Conservation (phyloP, 2,888 invertebrate genomes). For the Tipula lateralis region DNA sequence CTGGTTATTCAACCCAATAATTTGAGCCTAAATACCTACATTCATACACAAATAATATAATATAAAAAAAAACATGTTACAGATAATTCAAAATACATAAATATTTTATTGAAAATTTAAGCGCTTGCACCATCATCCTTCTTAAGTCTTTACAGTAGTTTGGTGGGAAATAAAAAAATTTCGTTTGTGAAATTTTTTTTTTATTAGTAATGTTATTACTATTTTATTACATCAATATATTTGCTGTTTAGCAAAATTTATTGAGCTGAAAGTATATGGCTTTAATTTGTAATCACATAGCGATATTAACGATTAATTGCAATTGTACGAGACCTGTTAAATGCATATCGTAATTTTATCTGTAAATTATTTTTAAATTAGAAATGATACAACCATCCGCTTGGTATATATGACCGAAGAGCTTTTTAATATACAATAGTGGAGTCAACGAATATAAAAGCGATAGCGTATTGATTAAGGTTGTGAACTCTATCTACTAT, state of each 20-base stretch:
- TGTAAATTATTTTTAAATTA: neutral
- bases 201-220: neutral
- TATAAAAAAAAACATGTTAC: neutral
- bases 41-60: neutral
- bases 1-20: neutral
- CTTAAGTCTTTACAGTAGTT: neutral
- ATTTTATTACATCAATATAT: neutral
- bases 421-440: too few relatives aligned
- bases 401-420: too few relatives aligned
- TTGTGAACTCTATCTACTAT: too few relatives aligned
- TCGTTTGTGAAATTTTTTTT: neutral
- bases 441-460: too few relatives aligned
- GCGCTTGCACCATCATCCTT: neutral
- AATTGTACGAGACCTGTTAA: neutral
- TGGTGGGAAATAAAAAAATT: neutral
- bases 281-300: neutral
- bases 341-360: neutral
- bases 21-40: neutral
- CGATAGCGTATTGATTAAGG: too few relatives aligned
- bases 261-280: neutral
- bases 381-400: too few relatives aligned
- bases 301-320: neutral
- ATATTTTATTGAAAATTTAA: neutral
- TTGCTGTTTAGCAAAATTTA: neutral
- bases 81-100: neutral